Evolutionary conservation across 2,797 vertebrate species (phyloP), one percentile per base, ranked within the genome.

Genomic region (Fistularia commersonii): DNA sequence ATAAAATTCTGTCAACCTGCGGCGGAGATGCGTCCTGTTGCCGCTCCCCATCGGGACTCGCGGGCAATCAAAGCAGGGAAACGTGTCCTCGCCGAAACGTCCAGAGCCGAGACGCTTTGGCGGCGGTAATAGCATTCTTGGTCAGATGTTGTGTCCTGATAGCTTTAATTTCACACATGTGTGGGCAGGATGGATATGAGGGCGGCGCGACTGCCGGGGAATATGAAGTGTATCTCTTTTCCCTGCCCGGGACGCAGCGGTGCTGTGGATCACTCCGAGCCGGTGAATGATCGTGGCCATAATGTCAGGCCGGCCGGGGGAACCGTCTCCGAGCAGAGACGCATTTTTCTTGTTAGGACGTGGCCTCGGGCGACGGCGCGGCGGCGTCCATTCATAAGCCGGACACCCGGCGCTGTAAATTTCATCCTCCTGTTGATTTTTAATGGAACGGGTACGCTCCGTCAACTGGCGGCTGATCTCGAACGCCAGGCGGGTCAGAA

Each of bases 151-250:
- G 72, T 69, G 61, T 61, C 34, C 59, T 77, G 81, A 85, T 81
- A 64, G 77, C 74, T 88, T 89, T 86, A 85, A 88, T 89, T 90
- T 89, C 87, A 87, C 87, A 89, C 80, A 74, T 84, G 78, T 87
- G 71, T 87, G 78, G 68, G 64, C 80, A 81, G 79, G 59, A 48
- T 66, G 69, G 77, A 80, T 74, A 69, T 61, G 66, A 72, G 72
- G 10, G 31, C 62, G 66, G 31, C 63, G 50, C 48, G 60, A 66
- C 57, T 61, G 12, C 41, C 54, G 74, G 56, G 56, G 69, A 74
- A 81, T 62, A 61, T 70, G 40, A 76, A 66, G 79, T 65, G 55
- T 64, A 69, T 82, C 76, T 78, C 56, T 74, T 76, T 79, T 54
- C 76, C 58, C 65, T 41, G 40, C 69, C 72, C 63, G 54, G 51